phyloP scores from a whole-genome alignment of 1,140 invertebrate species.

The Lepidostoma basale region DNA sequence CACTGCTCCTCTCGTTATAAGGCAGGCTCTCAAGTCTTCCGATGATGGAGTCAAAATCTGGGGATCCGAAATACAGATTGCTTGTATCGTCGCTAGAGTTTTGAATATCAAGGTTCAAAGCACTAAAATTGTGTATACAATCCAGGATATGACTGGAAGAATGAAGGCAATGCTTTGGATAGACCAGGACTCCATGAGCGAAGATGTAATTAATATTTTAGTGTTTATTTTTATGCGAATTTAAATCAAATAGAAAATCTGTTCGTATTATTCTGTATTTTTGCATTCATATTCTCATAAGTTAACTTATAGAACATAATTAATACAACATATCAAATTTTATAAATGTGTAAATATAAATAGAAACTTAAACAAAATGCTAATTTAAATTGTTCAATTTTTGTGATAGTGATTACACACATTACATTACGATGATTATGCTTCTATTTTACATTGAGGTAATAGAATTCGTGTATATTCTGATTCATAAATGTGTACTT shows the following conservation, averaged over 20 bases:
- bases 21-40: constrained; percentile 61
- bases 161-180: constrained; percentile 63
- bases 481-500: no score
- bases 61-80: constrained; percentile 61
- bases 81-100: constrained; percentile 65
- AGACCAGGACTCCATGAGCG: constrained; percentile 59
- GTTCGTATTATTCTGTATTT: background rate
- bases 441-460: background rate
- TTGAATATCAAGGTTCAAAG: constrained; percentile 64
- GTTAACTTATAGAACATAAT: background rate
- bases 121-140: constrained; percentile 67
- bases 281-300: no score
- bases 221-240: constrained; percentile 12
- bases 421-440: background rate
- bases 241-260: constrained; percentile 16
- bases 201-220: constrained; percentile 36
- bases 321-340: background rate
- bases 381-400: no score
- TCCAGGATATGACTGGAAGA: constrained; percentile 68
- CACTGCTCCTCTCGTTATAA: constrained; percentile 65
- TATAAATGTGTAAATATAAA: background rate
- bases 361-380: no score
- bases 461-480: no score
- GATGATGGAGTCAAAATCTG: constrained; percentile 65
- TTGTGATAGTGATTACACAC: no score